phyloP scores from a whole-genome alignment of 2,113 vertebrate genomes.

The Raphicerus campestris region DNA sequence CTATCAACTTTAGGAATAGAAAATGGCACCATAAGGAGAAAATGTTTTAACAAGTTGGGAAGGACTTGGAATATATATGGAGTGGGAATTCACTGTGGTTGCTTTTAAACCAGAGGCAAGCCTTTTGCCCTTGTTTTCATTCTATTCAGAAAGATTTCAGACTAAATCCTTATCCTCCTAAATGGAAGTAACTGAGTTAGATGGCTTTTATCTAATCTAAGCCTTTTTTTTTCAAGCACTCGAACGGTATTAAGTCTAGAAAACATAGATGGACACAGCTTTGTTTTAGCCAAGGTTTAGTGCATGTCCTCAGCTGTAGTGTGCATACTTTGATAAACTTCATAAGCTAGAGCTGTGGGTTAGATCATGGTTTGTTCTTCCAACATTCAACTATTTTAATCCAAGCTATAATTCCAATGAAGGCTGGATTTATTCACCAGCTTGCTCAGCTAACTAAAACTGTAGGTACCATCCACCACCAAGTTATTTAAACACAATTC shows the following conservation, averaged over 20 bases:
- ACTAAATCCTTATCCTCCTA: not conserved
- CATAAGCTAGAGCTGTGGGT: not conserved
- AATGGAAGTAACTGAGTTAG: constrained; percentile 19
- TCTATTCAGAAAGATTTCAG: constrained; percentile 24
- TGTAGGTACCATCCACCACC: not conserved
- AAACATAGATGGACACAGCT: not conserved
- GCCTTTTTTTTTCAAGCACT: constrained; percentile 18
- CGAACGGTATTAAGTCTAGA: not conserved
- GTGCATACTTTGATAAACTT: not conserved
- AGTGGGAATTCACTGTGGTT: not conserved
- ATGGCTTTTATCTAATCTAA: not conserved
- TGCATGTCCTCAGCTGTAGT: not conserved
- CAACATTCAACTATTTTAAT: constrained; percentile 27
- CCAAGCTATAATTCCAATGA: not conserved
- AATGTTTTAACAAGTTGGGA: not conserved
- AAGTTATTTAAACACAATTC: constrained; percentile 22
- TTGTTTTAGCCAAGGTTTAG: not conserved
- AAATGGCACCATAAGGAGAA: not conserved
- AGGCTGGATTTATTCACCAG: constrained; percentile 9
- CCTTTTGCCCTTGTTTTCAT: not conserved
- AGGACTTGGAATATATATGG: not conserved
- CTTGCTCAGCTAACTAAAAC: not conserved
- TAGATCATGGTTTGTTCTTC: constrained; percentile 3
- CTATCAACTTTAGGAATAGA: not conserved
- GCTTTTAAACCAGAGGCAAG: not conserved